phyloP scores from a whole-genome alignment of 2,888 invertebrate species.

The Sericinus montela region DNA sequence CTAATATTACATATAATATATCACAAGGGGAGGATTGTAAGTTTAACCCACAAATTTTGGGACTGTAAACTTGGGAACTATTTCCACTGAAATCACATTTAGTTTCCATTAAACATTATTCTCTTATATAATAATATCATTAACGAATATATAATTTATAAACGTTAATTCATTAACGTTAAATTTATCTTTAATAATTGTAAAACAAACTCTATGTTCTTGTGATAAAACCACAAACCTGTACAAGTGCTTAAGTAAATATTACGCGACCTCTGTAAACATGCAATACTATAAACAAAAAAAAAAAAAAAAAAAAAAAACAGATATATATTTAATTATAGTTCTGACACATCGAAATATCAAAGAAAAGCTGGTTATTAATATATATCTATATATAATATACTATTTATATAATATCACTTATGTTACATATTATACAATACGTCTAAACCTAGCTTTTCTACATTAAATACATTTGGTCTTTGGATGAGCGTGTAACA shows the following conservation, averaged over 20 bases:
- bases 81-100: constrained; percentile 23
- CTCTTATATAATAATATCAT: constrained; percentile 11
- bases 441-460: constrained; percentile 64
- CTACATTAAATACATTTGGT: constrained; percentile 75
- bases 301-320: constrained; percentile 32
- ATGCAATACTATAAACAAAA: constrained; percentile 37
- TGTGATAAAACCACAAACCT: constrained; percentile 23
- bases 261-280: constrained; percentile 26
- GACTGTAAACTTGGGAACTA: constrained; percentile 14
- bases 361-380: constrained; percentile 40
- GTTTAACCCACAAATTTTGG: constrained; percentile 43
- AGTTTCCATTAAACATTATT: constrained; percentile 20
- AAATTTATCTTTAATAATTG: constrained; percentile 1
- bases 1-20: constrained; percentile 36
- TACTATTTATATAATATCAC: constrained; percentile 53
- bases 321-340: constrained; percentile 33
- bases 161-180: constrained; percentile 8
- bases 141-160: constrained; percentile 10
- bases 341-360: constrained; percentile 45
- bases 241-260: constrained; percentile 27
- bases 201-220: constrained; percentile 1
- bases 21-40: constrained; percentile 52
- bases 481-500: constrained; percentile 77
- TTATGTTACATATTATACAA: constrained; percentile 50
- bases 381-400: constrained; percentile 45